These are phyloP conservation scores for Cactoblastis cactorum DNA, from an alignment of 2,888 invertebrate genomes.

Conservation along the genomic window DNA sequence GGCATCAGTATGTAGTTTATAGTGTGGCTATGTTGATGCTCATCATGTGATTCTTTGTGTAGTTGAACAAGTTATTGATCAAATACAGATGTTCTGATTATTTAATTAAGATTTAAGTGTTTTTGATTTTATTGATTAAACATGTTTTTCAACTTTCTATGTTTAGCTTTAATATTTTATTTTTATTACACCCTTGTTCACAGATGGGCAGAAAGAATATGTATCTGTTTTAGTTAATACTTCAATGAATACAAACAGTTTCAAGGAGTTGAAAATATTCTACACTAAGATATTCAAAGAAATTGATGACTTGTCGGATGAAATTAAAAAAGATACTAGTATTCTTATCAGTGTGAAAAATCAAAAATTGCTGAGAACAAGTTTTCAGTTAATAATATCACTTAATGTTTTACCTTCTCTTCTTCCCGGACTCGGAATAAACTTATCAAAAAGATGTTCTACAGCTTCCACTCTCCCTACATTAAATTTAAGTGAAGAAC, in stretches of 20 bases:
- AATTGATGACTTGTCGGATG: constrained; percentile 53
- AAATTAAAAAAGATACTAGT: constrained; percentile 44
- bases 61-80: too few species aligned
- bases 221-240: constrained; percentile 27
- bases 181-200: too few species aligned
- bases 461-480: constrained; percentile 44
- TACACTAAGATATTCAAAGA: constrained; percentile 60
- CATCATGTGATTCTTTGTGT: too few species aligned
- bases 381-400: constrained; percentile 81
- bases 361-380: constrained; percentile 80
- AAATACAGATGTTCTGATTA: too few species aligned
- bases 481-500: constrained; percentile 60
- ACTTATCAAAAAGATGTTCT: constrained; percentile 60
- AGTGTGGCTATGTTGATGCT: too few species aligned
- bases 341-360: constrained; percentile 82
- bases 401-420: constrained; percentile 84
- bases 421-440: constrained; percentile 82
- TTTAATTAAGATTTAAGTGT: too few species aligned
- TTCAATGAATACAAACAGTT: constrained; percentile 25
- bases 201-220: constrained; percentile 50
- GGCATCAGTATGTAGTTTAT: too few species aligned
- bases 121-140: too few species aligned
- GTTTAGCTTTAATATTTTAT: not conserved
- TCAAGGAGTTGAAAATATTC: constrained; percentile 53
- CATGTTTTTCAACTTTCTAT: not conserved